Evolutionary conservation across 2,888 invertebrate genomes (phyloP).

Genomic region (Galerucella pusilla): DNA sequence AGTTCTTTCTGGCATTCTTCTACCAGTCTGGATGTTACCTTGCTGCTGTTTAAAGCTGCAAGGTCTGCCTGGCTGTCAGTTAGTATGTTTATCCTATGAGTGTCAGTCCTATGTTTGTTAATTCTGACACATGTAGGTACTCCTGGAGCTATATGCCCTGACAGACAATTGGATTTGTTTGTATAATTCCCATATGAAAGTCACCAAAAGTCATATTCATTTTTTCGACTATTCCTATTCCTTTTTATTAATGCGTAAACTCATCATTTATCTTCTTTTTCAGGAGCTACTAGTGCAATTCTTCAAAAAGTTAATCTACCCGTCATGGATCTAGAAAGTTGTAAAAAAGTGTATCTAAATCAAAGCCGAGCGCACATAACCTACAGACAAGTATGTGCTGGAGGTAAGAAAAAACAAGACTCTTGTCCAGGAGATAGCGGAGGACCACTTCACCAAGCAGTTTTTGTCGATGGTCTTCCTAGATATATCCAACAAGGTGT

Average conservation of each 20-base stretch:
- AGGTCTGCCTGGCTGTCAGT: no score
- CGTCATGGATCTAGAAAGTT: constrained; percentile 58
- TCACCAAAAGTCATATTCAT: no score
- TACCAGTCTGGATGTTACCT: no score
- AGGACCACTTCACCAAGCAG: constrained; percentile 70
- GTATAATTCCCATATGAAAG: no score
- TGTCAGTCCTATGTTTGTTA: no score
- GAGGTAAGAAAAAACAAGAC: constrained; percentile 70
- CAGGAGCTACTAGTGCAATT: constrained; percentile 55
- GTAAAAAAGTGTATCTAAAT: constrained; percentile 46
- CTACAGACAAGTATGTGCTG: constrained; percentile 72
- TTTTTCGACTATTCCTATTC: no score
- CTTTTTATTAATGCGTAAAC: background rate
- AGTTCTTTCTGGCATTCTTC: no score
- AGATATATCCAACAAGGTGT: constrained; percentile 71
- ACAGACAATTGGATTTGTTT: constrained; percentile 23
- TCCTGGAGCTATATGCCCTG: no score
- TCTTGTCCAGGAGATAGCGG: constrained; percentile 78
- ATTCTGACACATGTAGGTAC: no score
- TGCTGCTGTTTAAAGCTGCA: no score
- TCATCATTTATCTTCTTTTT: constrained; percentile 27
- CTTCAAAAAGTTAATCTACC: constrained; percentile 65
- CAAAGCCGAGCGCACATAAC: constrained; percentile 54
- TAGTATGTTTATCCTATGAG: no score
- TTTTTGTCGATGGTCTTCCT: constrained; percentile 58